Evolutionary conservation across 2,797 vertebrate species (phyloP), one percentile per base, ranked within the genome.

Genomic region (Rhinichthys osculus): DNA sequence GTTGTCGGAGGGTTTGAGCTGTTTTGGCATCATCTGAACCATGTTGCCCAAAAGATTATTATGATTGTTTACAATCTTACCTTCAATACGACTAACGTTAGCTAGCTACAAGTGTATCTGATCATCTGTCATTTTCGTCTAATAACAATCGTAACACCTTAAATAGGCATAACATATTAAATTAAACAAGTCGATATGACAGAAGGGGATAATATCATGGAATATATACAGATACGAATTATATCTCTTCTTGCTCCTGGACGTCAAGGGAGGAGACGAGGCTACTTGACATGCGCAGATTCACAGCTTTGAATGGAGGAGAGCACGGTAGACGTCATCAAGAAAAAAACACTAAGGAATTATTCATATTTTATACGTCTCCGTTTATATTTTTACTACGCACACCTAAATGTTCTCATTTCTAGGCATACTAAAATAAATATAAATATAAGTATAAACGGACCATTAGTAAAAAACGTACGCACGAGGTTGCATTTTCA

Each of bases 251-350:
- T 11, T n/a, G 76, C 67, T 7, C 59, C 30, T 59, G 44, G 30
- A 38, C 54, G 64, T 35, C 38, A 21, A 70, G 50, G 33, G 50
- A 71, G 30, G 81, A 44, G 50, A 27, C 16, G 81, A 44, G 16
- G 3, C 44, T 81, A 67, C 1, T 14, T 85, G 78, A 76, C 84
- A 85, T 81, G 84, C 84, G 84, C 84, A 81, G 27, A 81, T 21
- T 40, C 17, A 9, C 57, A 7, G 38, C 21, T 47, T 47, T 74
- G 42, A 85, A 5, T 81, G 84, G 78, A 47, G 38, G 27, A 64
- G 40, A 23, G 70, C 38, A 10, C 7, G 2, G 10, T 50, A 23
- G 21, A 81, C 78, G 84, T 85, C 69, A 73, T 67, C 4, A 54
- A 40, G 10, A 30, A 50, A 62, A 64, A 0, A n/a, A 2, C 64